Evolutionary conservation across 2,113 vertebrate genomes (phyloP), one percentile per base, ranked within the genome.

Genomic region (Bostrychus sinensis): DNA sequence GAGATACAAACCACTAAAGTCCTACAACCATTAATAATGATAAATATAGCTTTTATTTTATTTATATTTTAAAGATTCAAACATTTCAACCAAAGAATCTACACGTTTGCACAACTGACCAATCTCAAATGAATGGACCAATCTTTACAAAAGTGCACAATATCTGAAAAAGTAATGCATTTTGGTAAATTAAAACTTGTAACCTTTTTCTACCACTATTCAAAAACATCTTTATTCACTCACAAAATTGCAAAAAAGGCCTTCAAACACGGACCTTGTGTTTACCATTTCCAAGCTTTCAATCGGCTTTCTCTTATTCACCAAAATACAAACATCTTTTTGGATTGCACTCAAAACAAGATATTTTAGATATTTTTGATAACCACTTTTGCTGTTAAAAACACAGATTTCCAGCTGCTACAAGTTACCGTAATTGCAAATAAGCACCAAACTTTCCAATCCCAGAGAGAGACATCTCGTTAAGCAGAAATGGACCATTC

Each of bases 151-250:
- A 42, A 19, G n/a, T 19, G 39, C 39, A 12, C 20, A 12, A 20
- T 22, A 23, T 11, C 12, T 46, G 9, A 5, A 12, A 22, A 13
- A 19, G n/a, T n/a, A n/a, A n/a, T n/a, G n/a, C 19, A 42, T 17
- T 46, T 46, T 22, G 1, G 19, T 12, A 46, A 22, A 23, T 22
- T 46, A 22, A 22, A 22, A 45, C 20, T 22, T 22, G 19, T 19
- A 19, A 19, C n/a, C 14, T 42, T 42, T 42, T 42, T n/a, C 39
- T 42, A 8, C 39, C 1, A 4, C 3, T 3, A 45, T 12, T 23
- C 43, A 46, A 46, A 46, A 46, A 34, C 43, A 23, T 45, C 19
- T 20, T 23, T 46, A 46, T 46, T 46, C 43, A 46, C 43, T 12
- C 19, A 46, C 43, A 46, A 46, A 46, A 46, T 23, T 19, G 43